A percentile compares a stretch with the other conserved stretches of the same genome.
Conservation (phyloP, 2,113 vertebrate species). For the Actenoides lindsayi region DNA sequence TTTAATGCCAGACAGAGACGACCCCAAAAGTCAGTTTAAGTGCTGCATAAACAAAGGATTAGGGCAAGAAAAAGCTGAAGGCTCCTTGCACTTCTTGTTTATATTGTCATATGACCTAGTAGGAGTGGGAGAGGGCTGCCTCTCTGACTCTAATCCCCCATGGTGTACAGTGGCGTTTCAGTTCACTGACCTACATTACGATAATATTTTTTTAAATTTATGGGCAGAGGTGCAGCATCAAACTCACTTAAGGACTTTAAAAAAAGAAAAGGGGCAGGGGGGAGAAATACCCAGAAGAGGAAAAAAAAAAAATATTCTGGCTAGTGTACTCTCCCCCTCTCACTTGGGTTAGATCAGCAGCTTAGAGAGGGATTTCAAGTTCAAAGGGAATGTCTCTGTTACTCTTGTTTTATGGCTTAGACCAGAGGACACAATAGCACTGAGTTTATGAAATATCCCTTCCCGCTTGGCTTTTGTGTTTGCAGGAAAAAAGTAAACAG, state of each 20-base stretch:
- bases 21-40: constrained; percentile 78
- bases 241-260: constrained; percentile 60
- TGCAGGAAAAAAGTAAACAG: constrained; percentile 24
- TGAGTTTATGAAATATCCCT: constrained; percentile 56
- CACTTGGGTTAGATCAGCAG: constrained; percentile 61
- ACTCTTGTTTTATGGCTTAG: constrained; percentile 70
- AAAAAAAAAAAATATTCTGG: constrained; percentile 36
- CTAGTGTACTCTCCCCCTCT: constrained; percentile 17
- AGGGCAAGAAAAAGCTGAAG: constrained; percentile 69
- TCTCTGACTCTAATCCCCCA: constrained; percentile 59
- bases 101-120: constrained; percentile 69
- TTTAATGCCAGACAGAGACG: constrained; percentile 76
- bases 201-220: constrained; percentile 74
- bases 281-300: constrained; percentile 40
- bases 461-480: constrained; percentile 47
- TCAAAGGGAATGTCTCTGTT: constrained; percentile 69
- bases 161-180: constrained; percentile 61
- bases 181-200: constrained; percentile 75
- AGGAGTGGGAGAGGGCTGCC: constrained; percentile 58
- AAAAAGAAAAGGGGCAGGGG: not conserved
- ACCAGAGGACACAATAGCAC: constrained; percentile 65
- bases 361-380: constrained; percentile 72
- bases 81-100: constrained; percentile 72
- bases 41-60: constrained; percentile 78
- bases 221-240: constrained; percentile 65